Base-by-base conservation (phyloP, 1,140 invertebrate genomes). In the Drosophila athabasca region DNA sequence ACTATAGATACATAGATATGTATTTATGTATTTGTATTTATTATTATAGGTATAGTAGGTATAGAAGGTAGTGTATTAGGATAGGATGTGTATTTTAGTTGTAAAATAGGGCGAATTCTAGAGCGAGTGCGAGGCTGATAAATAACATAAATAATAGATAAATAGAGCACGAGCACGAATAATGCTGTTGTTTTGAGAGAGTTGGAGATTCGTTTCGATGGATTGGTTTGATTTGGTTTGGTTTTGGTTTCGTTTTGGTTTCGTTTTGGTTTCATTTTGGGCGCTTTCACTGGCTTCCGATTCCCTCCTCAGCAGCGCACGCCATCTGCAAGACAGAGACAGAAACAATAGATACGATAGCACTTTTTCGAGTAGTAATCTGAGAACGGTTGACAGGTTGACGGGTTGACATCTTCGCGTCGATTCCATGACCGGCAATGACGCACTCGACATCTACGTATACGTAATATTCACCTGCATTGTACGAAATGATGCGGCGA, bases 401-500 rank as follows among this genome's bases (percentile, higher is more conserved):
- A 35, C 31, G 8, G 31, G 8, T 35, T 9, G 31, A 35, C 31
- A 39, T 39, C 35, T 39, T 13, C 35, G 35, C 35, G 35, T 39
- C 35, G 35, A 39, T 39, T 39, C 35, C 15, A n/a, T 51, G 11
- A 15, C 39, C 13, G 24, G 9, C 35, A 43, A 45, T 68, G 66
- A 69, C 60, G 24, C 72, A 76, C 43, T 26, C 29, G n/a, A 48
- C 29, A 11, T 35, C 49, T 61, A 50, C 45, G 60, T 54, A 62
- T 75, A 17, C 49, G 72, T 45, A 53, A 53, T 60, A 19, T 45
- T 51, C 45, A 91, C 90, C 85, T 67, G 79, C 57, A 69, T 84
- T 91, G 49, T 74, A 91, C 26, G 85, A 65, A 44, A 91, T 76
- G 17, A 91, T 82, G 31, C 90, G 85, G 0, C 90, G 75, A 43